Conservation (phyloP, 2,888 invertebrate genomes). For the Rhodophaea formosa region DNA sequence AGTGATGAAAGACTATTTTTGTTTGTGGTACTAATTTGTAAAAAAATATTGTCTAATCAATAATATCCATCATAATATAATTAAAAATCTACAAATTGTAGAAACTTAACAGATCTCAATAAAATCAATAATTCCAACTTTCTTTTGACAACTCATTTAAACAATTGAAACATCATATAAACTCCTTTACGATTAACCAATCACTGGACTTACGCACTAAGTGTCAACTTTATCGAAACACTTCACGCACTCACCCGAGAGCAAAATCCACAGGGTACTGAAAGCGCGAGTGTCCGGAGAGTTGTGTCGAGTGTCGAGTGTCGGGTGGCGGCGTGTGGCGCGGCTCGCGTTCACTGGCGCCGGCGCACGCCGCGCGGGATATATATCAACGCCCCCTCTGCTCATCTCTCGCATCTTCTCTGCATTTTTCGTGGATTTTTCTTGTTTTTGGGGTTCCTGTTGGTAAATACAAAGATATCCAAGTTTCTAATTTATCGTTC, state of each 20-base stretch:
- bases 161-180: neutral
- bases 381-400: slow-evolving; percentile 13
- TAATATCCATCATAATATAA: too few species aligned
- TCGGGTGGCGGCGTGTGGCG: neutral
- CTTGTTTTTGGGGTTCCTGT: too few species aligned
- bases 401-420: slow-evolving; percentile 1
- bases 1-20: too few species aligned
- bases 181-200: neutral
- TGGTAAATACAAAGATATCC: too few species aligned
- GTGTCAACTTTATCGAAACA: neutral
- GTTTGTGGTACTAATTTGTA: too few species aligned
- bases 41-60: too few species aligned
- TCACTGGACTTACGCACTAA: neutral
- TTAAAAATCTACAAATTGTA: too few species aligned
- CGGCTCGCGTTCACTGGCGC: neutral
- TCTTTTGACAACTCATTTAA: neutral
- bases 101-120: neutral
- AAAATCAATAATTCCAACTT: too few species aligned
- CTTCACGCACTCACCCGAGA: slow-evolving; percentile 7
- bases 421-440: neutral
- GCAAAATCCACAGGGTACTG: neutral
- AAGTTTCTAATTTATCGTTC: too few species aligned
- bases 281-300: neutral
- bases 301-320: neutral
- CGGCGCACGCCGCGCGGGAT: slow-evolving; percentile 3